Conservation (phyloP, 2,888 invertebrate species). For the Morpho deidamia region DNA sequence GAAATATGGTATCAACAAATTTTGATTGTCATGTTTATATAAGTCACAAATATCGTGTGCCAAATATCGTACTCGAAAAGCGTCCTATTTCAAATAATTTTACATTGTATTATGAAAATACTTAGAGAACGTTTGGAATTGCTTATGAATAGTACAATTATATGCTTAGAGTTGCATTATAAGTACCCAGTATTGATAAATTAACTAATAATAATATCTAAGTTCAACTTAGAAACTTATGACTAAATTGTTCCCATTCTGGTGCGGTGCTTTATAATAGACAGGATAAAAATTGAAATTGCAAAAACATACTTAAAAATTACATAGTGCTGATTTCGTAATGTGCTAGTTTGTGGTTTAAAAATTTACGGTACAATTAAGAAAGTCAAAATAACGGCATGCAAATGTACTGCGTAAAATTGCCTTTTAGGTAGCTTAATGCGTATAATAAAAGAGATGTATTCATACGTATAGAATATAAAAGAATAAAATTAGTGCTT, state of each 20-base stretch:
- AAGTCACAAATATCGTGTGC: constrained; percentile 58
- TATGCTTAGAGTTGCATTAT: neutral
- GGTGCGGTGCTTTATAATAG: constrained; percentile 2
- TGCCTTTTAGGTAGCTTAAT: neutral
- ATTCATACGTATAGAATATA: neutral
- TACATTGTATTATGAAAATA: neutral
- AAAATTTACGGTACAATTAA: constrained; percentile 1
- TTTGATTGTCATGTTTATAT: constrained; percentile 32
- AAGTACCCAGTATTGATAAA: neutral
- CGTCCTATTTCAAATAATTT: constrained; percentile 45
- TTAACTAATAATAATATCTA: neutral
- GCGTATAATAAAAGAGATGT: neutral
- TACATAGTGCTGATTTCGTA: constrained; percentile 7
- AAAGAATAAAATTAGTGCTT: neutral
- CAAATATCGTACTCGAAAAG: constrained; percentile 43
- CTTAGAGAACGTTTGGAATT: constrained; percentile 4
- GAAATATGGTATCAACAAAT: no score
- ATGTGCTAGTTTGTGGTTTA: constrained; percentile 11
- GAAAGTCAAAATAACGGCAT: neutral
- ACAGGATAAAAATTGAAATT: constrained; percentile 5
- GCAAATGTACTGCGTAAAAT: neutral
- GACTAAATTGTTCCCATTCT: neutral
- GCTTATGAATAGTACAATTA: constrained; percentile 8
- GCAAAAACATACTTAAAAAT: constrained; percentile 4
- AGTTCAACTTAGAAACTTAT: neutral